Percentiles rank a stretch among this genome's conserved stretches.
These are phyloP conservation scores for Calyptommatus sinebrachiatus DNA, from an alignment of 2,113 vertebrate genomes.

Conservation along the genomic window DNA sequence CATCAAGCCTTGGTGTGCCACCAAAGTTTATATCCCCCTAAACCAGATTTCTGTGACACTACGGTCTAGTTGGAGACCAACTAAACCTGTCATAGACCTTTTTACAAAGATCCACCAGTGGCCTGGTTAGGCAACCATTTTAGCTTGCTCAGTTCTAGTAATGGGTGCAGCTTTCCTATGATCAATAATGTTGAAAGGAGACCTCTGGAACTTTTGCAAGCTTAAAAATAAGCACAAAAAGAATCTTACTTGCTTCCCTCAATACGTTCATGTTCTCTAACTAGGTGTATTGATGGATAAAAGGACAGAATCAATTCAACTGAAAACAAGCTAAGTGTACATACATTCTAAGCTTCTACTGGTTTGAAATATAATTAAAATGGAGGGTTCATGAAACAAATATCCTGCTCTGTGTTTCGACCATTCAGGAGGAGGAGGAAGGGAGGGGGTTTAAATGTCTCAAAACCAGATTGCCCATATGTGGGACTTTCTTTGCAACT, in stretches of 20 bases:
- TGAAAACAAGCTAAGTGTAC: neutral
- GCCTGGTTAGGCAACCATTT: too few relatives aligned
- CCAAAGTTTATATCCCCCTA: too few relatives aligned
- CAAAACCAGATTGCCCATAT: slow-evolving; percentile 4
- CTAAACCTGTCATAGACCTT: too few relatives aligned
- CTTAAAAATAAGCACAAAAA: too few relatives aligned
- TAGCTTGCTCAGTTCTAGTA: too few relatives aligned
- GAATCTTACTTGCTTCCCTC: neutral
- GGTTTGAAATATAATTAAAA: neutral
- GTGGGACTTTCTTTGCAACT: slow-evolving; percentile 11
- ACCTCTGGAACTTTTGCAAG: too few relatives aligned
- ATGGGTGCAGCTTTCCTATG: too few relatives aligned
- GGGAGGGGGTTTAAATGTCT: neutral
- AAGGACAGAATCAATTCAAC: neutral
- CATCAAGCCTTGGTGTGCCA: too few relatives aligned
- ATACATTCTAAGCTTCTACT: neutral
- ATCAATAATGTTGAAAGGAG: too few relatives aligned
- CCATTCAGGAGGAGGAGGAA: neutral
- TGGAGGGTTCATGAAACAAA: neutral
- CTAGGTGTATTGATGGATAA: neutral
- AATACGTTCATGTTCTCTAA: neutral
- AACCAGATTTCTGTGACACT: too few relatives aligned
- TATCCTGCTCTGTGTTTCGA: neutral
- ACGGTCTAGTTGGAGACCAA: too few relatives aligned
- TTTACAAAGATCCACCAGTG: too few relatives aligned